Percentiles rank a stretch among this genome's conserved stretches.
These are phyloP conservation scores for Oreotrochilus melanogaster DNA, from an alignment of 2,113 vertebrate species.

Conservation along the genomic window DNA sequence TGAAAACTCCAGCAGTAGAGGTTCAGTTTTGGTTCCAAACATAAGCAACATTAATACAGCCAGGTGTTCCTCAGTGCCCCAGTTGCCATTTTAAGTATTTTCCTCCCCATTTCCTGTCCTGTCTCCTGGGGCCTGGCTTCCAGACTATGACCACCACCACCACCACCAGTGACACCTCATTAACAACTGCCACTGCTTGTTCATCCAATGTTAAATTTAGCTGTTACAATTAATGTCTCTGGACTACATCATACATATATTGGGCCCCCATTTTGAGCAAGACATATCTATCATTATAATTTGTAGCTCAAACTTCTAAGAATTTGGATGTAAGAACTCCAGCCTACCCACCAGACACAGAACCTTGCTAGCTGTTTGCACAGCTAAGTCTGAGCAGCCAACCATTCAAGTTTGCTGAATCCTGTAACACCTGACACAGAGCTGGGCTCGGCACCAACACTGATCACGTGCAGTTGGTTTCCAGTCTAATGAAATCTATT, in stretches of 20 bases:
- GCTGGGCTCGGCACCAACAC: not conserved
- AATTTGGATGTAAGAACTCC: fast-evolving
- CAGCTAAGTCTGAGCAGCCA: not conserved
- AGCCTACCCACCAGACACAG: not conserved
- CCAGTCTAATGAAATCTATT: not conserved
- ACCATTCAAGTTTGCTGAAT: not conserved
- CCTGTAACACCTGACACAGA: not conserved
- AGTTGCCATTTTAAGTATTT: not conserved
- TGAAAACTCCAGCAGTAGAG: not conserved
- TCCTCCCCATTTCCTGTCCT: not conserved
- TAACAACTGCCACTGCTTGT: not conserved
- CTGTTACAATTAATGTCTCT: not conserved
- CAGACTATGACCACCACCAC: too few species aligned
- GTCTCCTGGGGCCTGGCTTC: not conserved
- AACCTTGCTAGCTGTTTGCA: not conserved
- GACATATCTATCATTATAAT: fast-evolving
- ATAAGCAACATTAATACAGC: not conserved
- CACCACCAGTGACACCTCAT: not conserved
- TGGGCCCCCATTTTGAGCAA: not conserved
- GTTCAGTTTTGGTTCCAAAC: not conserved
- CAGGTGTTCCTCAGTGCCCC: not conserved
- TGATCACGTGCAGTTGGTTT: fast-evolving
- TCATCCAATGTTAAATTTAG: not conserved
- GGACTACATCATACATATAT: not conserved
- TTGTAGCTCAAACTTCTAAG: not conserved